A percentile compares a stretch with the other conserved stretches of the same genome.
Evolutionary conservation across 2,797 vertebrate genomes (phyloP).

Genomic region (Bradypodion ventrale): DNA sequence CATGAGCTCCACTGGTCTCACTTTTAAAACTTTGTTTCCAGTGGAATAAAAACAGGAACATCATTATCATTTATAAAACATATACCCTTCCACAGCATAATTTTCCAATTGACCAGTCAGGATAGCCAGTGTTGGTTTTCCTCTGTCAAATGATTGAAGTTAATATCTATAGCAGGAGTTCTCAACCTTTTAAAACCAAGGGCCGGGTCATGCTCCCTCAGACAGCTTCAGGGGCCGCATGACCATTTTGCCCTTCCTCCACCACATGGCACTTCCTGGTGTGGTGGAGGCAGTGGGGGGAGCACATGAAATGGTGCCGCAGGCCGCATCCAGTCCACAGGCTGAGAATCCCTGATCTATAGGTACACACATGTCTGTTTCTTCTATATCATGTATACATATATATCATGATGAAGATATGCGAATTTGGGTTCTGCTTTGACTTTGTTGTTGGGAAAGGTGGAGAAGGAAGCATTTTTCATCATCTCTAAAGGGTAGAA

Average conservation of each 20-base stretch:
- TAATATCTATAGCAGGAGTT: too few species aligned
- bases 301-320: too few species aligned
- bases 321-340: too few species aligned
- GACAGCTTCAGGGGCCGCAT: too few species aligned
- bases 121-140: background rate
- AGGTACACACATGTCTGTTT: too few species aligned
- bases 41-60: background rate
- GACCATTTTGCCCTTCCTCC: too few species aligned
- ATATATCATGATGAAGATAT: background rate
- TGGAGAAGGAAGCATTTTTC: background rate
- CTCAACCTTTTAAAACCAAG: too few species aligned
- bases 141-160: background rate
- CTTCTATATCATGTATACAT: too few species aligned
- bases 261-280: too few species aligned
- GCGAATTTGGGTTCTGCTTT: background rate
- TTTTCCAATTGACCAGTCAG: background rate
- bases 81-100: background rate
- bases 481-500: background rate
- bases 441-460: background rate
- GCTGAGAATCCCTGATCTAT: too few species aligned
- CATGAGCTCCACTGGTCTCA: background rate
- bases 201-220: too few species aligned
- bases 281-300: too few species aligned
- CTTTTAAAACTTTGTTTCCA: constrained; percentile 1
- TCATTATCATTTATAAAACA: background rate